Evolutionary conservation across 2,888 invertebrate genomes (phyloP).

Genomic region (Acanthopleura granulata): DNA sequence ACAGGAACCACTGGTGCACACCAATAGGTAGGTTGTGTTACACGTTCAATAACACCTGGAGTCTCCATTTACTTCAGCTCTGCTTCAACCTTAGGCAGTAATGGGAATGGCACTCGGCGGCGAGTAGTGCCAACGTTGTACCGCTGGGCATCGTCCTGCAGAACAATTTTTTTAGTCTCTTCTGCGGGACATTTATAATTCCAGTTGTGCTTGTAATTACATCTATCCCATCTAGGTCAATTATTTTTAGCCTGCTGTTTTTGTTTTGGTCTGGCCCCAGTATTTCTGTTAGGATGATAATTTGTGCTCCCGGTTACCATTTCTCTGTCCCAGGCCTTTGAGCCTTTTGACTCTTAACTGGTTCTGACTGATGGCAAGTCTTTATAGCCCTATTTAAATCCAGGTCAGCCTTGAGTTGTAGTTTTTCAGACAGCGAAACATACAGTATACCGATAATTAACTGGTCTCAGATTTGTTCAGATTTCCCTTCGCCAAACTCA

Average conservation of each 20-base stretch:
- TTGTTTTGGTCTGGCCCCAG: background rate
- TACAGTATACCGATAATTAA: slow-evolving; percentile 27
- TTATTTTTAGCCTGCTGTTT: background rate
- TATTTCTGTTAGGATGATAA: too few relatives aligned
- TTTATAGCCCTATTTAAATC: slow-evolving; percentile 24
- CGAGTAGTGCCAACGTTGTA: slow-evolving; percentile 24
- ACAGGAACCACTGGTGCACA: slow-evolving; percentile 36
- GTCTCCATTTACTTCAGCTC: slow-evolving; percentile 31
- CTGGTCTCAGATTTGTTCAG: slow-evolving; percentile 25
- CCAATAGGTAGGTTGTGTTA: slow-evolving; percentile 31
- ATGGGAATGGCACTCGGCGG: slow-evolving; percentile 27
- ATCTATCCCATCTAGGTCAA: too few relatives aligned
- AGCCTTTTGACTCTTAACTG: slow-evolving; percentile 27
- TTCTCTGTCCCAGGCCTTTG: too few relatives aligned
- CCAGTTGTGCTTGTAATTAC: too few relatives aligned
- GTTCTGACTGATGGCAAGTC: slow-evolving; percentile 22
- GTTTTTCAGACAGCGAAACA: slow-evolving; percentile 25
- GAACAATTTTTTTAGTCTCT: background rate
- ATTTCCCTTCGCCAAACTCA: slow-evolving; percentile 21
- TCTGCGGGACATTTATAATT: too few relatives aligned
- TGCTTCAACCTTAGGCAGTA: slow-evolving; percentile 27
- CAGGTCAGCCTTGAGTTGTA: slow-evolving; percentile 22
- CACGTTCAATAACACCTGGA: slow-evolving; percentile 29
- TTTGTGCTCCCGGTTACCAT: too few relatives aligned
- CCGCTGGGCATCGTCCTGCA: slow-evolving; percentile 20